Percentiles rank a stretch among this genome's conserved stretches.
phyloP scores from a whole-genome alignment of 2,113 vertebrate genomes.

The Tor tambroides region DNA sequence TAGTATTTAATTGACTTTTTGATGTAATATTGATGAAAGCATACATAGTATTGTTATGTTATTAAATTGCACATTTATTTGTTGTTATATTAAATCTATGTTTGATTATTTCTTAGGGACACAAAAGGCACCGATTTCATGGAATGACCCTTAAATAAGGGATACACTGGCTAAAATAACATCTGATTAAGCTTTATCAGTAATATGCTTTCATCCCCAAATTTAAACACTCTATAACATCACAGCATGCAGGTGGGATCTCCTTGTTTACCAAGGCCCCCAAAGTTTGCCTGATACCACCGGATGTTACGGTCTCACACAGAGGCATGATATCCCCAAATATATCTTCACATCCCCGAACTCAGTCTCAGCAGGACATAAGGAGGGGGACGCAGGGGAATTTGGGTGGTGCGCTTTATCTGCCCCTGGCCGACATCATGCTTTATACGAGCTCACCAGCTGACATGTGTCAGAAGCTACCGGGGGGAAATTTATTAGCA shows the following conservation, averaged over 20 bases:
- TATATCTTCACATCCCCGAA: slow-evolving; percentile 2
- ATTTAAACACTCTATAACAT: background rate
- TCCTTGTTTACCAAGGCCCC: background rate
- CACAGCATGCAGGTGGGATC: background rate
- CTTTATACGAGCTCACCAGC: slow-evolving; percentile 66
- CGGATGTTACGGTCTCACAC: background rate
- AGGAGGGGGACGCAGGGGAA: slow-evolving; percentile 49
- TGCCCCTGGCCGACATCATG: slow-evolving; percentile 59
- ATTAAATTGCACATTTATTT: too few relatives aligned
- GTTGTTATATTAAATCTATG: too few relatives aligned
- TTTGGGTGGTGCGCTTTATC: slow-evolving; percentile 48
- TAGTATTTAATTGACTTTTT: too few relatives aligned
- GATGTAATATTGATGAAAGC: too few relatives aligned
- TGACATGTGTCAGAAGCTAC: slow-evolving; percentile 67
- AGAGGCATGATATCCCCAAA: background rate
- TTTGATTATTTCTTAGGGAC: too few relatives aligned
- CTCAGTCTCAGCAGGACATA: background rate
- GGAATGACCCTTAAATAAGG: too few relatives aligned
- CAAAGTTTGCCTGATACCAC: background rate
- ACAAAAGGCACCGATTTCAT: too few relatives aligned
- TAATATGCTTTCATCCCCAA: background rate
- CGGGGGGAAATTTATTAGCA: slow-evolving; percentile 64
- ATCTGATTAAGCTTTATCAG: background rate
- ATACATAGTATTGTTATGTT: too few relatives aligned
- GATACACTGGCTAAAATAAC: background rate